These are phyloP conservation scores for Eulacestoma nigropectus DNA, from an alignment of 2,113 vertebrate genomes.

Conservation along the genomic window DNA sequence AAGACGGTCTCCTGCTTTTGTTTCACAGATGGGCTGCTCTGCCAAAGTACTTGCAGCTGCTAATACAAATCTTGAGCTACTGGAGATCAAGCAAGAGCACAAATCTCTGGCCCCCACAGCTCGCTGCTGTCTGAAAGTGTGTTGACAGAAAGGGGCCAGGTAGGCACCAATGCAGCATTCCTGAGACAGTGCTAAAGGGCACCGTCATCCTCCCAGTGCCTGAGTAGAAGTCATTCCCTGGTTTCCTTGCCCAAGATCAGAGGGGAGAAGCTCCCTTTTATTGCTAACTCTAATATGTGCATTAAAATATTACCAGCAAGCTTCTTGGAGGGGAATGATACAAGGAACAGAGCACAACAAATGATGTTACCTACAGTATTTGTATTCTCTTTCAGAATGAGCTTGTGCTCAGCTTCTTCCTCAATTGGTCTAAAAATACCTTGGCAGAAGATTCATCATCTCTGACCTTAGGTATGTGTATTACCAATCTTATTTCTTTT, in stretches of 20 bases:
- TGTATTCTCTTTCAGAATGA: conserved; percentile 75
- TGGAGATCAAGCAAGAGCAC: not conserved
- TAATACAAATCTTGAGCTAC: not conserved
- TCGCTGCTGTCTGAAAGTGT: not conserved
- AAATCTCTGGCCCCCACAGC: not conserved
- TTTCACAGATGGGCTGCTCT: not conserved
- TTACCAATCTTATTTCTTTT: not conserved
- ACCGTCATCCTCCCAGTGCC: not conserved
- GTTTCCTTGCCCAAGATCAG: not conserved
- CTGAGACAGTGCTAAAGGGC: not conserved
- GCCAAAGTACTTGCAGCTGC: not conserved
- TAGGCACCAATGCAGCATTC: not conserved
- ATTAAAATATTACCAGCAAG: not conserved
- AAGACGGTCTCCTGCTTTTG: not conserved
- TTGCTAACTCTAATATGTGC: not conserved
- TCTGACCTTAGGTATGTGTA: conserved; percentile 42
- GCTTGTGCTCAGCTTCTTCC: conserved; percentile 79
- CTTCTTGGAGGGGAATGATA: not conserved
- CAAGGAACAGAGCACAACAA: not conserved
- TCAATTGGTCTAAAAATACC: conserved; percentile 70
- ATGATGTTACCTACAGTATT: not conserved
- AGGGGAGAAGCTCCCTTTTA: not conserved
- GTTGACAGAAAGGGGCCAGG: not conserved
- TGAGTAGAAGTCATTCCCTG: not conserved
- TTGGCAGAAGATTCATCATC: not conserved